These are phyloP conservation scores for Ailurus styani DNA, from an alignment of 2,113 vertebrate genomes.

Conservation along the genomic window DNA sequence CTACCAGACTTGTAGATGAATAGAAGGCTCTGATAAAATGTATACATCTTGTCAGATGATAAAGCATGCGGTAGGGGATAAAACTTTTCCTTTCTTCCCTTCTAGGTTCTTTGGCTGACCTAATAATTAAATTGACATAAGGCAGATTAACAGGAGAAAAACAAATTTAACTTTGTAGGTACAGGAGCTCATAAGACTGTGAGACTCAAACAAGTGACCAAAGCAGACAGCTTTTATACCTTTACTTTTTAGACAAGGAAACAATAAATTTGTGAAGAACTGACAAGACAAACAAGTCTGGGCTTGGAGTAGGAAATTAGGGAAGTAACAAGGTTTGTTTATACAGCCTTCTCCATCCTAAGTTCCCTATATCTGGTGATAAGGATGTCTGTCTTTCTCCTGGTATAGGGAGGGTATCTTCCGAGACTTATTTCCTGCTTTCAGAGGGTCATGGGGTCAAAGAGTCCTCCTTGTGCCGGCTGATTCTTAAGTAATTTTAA, in stretches of 20 bases:
- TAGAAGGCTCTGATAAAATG: not conserved
- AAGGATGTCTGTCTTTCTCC: not conserved
- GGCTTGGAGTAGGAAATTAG: not conserved
- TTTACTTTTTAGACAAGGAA: not conserved
- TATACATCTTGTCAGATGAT: not conserved
- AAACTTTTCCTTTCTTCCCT: not conserved
- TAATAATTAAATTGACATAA: not conserved
- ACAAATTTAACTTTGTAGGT: not conserved
- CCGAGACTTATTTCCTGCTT: not conserved
- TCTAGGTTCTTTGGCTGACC: not conserved
- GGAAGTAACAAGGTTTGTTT: not conserved
- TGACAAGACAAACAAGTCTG: not conserved
- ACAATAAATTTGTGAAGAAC: not conserved
- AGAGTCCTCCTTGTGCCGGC: not conserved
- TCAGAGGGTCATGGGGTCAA: not conserved
- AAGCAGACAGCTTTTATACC: not conserved
- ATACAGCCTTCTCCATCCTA: not conserved
- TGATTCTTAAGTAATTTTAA: not conserved
- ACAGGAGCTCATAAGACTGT: not conserved
- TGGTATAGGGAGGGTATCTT: not conserved
- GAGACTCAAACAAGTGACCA: not conserved
- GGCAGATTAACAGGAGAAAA: not conserved
- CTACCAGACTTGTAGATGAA: not conserved
- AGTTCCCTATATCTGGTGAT: not conserved
- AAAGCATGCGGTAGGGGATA: not conserved